These are phyloP conservation scores for Tribolium castaneum DNA, from an alignment of 1,140 invertebrate genomes.

Conservation along the genomic window DNA sequence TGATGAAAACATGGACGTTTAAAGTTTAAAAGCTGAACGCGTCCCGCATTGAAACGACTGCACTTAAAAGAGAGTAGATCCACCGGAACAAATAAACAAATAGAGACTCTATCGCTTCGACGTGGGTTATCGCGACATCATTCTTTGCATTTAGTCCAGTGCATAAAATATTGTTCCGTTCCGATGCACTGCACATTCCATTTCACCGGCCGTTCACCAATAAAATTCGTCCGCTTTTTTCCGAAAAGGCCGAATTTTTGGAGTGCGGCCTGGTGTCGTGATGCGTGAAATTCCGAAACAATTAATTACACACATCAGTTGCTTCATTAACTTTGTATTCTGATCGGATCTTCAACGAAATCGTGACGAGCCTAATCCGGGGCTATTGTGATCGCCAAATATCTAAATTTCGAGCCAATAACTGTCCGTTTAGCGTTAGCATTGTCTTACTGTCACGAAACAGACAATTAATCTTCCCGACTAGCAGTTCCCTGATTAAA, in stretches of 20 bases:
- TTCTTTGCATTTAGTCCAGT: background rate
- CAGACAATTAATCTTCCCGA: slow-evolving; percentile 26
- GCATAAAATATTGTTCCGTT: background rate
- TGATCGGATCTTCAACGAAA: background rate
- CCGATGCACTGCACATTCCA: background rate
- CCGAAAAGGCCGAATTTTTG: background rate
- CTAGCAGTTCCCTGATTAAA: slow-evolving; percentile 4
- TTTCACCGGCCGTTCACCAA: background rate
- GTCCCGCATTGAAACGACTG: background rate
- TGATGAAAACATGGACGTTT: background rate
- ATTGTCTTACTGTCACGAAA: slow-evolving; percentile 26
- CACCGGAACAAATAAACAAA: background rate
- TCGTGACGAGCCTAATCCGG: background rate
- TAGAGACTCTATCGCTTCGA: background rate
- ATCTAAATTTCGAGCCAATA: slow-evolving; percentile 31
- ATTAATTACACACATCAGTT: slow-evolving; percentile 25
- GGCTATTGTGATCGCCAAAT: background rate
- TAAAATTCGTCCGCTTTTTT: background rate
- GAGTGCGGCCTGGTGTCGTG: background rate
- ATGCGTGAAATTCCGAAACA: slow-evolving; percentile 5
- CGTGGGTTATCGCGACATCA: background rate
- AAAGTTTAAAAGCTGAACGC: background rate
- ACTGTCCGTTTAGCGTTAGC: slow-evolving; percentile 29
- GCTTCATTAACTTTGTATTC: slow-evolving; percentile 19
- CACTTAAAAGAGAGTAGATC: background rate